phyloP scores from a whole-genome alignment of 2,797 vertebrate genomes.

The Diglossa cyanea region DNA sequence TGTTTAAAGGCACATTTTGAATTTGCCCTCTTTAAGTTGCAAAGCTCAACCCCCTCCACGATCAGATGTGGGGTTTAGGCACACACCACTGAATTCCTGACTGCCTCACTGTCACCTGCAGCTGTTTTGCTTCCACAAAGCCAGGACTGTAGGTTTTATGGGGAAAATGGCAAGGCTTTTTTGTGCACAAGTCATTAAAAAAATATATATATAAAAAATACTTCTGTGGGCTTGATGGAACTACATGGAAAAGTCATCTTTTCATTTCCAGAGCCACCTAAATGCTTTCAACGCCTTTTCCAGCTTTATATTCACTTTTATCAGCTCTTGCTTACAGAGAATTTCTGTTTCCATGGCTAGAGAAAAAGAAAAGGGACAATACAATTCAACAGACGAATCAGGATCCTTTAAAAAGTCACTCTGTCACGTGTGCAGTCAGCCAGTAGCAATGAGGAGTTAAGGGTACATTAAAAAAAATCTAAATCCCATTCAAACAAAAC shows the following conservation, averaged over 20 bases:
- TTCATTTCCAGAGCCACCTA: conserved; percentile 7
- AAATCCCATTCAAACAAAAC: conserved; percentile 52
- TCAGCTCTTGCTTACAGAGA: conserved; percentile 22
- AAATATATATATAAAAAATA: neutral
- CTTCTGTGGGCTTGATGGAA: neutral
- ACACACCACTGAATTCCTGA: neutral
- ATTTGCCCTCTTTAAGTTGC: neutral
- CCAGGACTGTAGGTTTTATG: neutral
- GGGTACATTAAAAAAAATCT: conserved; percentile 26
- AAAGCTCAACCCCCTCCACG: neutral
- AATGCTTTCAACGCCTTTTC: conserved; percentile 11
- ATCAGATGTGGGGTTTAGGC: neutral
- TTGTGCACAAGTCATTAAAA: neutral
- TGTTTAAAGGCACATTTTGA: neutral
- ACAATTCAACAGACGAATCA: neutral
- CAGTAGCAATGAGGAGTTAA: neutral
- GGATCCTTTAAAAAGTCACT: conserved; percentile 14
- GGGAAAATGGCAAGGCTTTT: neutral
- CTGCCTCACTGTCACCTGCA: rapidly evolving
- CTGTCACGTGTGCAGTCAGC: neutral
- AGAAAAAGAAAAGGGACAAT: conserved; percentile 32
- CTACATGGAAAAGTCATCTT: neutral
- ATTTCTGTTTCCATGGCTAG: conserved; percentile 17
- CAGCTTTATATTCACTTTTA: conserved; percentile 1
- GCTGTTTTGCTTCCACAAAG: neutral